These are phyloP conservation scores for Paradoxurus hermaphroditus DNA, from an alignment of 2,113 vertebrate species.

Conservation along the genomic window DNA sequence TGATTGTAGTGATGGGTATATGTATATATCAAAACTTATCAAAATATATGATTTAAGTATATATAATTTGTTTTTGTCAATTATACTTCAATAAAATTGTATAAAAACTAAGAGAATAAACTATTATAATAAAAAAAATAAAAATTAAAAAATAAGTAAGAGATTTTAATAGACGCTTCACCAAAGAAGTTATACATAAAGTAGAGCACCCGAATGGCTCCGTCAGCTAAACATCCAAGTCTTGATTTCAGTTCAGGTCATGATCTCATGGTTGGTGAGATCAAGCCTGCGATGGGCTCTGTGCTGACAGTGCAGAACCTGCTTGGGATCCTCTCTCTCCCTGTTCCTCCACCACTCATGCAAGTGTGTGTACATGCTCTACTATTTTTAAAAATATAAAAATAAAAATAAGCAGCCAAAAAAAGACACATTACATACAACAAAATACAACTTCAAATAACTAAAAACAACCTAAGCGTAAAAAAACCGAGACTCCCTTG, in stretches of 20 bases:
- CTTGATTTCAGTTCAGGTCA: too few species aligned
- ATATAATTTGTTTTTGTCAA: not conserved
- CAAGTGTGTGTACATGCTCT: too few species aligned
- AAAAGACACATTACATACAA: not conserved
- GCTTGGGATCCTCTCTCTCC: too few species aligned
- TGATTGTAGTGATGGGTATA: not conserved
- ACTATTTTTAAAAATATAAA: not conserved
- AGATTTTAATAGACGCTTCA: not conserved
- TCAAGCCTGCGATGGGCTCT: too few species aligned
- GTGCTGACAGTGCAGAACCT: too few species aligned
- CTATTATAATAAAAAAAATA: too few species aligned
- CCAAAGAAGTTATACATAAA: not conserved
- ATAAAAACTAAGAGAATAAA: not conserved
- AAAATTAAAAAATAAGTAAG: too few species aligned
- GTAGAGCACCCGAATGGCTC: too few species aligned
- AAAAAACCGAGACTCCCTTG: too few species aligned
- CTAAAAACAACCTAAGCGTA: not conserved
- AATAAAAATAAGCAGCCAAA: not conserved
- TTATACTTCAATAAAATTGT: not conserved
- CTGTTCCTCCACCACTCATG: too few species aligned
- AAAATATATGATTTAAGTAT: conserved; percentile 12
- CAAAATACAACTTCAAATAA: conserved; percentile 3
- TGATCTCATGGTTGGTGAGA: too few species aligned
- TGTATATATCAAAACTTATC: not conserved
- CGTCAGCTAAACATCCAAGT: too few species aligned